Base-by-base conservation (phyloP, 2,113 vertebrate species). In the Nyctereutes procyonoides region DNA sequence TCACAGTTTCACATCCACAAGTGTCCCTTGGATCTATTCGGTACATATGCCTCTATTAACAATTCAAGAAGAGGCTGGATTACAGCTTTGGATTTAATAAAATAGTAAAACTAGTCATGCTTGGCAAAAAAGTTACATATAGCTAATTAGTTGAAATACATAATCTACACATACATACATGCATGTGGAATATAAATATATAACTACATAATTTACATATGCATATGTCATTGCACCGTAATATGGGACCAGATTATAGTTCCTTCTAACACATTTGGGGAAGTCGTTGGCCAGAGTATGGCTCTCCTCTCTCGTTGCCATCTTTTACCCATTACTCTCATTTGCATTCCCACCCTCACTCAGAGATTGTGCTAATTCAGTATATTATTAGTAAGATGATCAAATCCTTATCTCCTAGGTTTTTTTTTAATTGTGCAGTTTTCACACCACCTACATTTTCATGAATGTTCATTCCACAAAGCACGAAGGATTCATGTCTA, bases 381-480 rank as follows among this genome's bases (percentile, higher is more conserved):
- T 35, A 65, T 4, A 3, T 65, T 85, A 24, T 58, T 74, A 62
- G 32, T 30, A 22, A 0, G 38, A 79, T 73, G 10, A 38, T 30
- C 20, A 88, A 67, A 35, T 71, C 8, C 91, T 96, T 86, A 81
- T 43, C 24, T 86, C 26, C 79, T 8, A 73, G 13, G 0, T 30
- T 58, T 88, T 51, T 92, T n/a, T 48, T 63, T 13, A 83, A 28
- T 69, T 58, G 6, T 63, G 22, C 11, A 30, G 10, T 58, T 94
- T 80, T 81, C 60, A 94, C 10, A 80, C 28, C 13, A 79, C 11
- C 19, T 88, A 35, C 10, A 86, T 30, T 73, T 71, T 82, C 55
- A 91, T 48, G 13, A 74, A 62, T 28, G 22, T 53, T 93, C 80
- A 38, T 85, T 97, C 8, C 58, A 80, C n/a, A 97, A 87, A 87